phyloP scores from a whole-genome alignment of 2,797 vertebrate genomes.

The Pipistrellus kuhlii region DNA sequence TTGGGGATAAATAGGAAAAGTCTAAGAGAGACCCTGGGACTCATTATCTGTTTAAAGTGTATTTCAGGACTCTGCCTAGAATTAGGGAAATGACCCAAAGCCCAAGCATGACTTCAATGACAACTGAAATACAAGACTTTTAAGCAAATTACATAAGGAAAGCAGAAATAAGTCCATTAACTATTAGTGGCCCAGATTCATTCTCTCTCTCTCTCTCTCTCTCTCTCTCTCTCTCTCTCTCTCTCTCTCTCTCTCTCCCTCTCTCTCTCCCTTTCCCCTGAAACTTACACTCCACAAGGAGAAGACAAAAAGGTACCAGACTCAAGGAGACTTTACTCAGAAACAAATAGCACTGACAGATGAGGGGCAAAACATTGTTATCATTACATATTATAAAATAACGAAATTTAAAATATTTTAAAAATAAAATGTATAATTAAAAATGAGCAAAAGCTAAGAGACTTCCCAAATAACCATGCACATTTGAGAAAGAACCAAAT shows the following conservation, averaged over 20 bases:
- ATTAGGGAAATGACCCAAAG: neutral
- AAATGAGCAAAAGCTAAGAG: neutral
- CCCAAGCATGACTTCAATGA: neutral
- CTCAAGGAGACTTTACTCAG: neutral
- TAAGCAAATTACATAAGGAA: neutral
- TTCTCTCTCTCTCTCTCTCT: neutral
- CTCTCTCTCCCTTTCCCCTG: neutral
- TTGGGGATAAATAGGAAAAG: neutral
- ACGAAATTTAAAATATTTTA: neutral
- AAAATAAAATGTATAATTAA: constrained; percentile 11
- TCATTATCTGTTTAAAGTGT: neutral
- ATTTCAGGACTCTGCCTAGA: neutral
- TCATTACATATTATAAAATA: neutral
- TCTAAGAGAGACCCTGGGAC: neutral
- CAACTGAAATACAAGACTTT: neutral
- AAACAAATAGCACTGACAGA: neutral
- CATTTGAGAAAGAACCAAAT: neutral
- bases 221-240: neutral
- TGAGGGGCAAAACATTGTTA: neutral
- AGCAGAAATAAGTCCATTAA: neutral
- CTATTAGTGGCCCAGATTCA: neutral
- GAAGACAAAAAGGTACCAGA: neutral
- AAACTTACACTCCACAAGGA: neutral
- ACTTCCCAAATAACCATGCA: neutral
- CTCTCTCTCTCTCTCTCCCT: neutral